phyloP scores from a whole-genome alignment of 64 coral and sea anemone genomes.

The Stichodactyla helianthus region DNA sequence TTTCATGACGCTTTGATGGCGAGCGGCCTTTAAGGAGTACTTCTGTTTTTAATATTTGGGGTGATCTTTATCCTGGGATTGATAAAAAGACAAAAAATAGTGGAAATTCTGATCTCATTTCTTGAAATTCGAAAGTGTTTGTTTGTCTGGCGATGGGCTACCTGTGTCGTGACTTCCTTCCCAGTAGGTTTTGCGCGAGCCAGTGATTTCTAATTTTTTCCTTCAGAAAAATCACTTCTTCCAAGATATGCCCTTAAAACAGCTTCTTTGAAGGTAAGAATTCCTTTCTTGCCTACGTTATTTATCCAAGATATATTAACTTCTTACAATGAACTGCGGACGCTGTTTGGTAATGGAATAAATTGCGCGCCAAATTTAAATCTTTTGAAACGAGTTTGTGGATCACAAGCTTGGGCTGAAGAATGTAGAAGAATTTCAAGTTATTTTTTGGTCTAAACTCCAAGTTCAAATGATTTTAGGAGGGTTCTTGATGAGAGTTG shows the following conservation, averaged over 20 bases:
- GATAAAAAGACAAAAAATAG: not conserved
- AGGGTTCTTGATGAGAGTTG: too few species aligned
- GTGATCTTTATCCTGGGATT: not conserved
- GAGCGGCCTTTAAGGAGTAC: not conserved
- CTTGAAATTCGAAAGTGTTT: not conserved
- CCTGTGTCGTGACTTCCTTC: not conserved
- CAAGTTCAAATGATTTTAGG: too few species aligned
- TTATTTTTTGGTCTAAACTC: too few species aligned
- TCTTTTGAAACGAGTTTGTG: not conserved
- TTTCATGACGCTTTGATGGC: constrained; percentile 27
- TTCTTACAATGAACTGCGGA: not conserved
- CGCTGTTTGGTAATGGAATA: not conserved
- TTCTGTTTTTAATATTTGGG: not conserved
- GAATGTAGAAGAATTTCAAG: too few species aligned
- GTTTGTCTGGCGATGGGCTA: not conserved
- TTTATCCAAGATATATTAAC: not conserved
- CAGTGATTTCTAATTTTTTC: not conserved
- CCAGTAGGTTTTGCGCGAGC: not conserved
- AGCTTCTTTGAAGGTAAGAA: not conserved
- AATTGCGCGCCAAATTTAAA: constrained; percentile 1
- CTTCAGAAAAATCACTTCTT: not conserved
- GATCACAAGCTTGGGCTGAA: not conserved
- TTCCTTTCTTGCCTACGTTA: not conserved
- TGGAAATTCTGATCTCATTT: not conserved
- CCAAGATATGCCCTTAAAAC: not conserved